These are phyloP conservation scores for Callyntrura sp. DNA, from an alignment of 2,888 invertebrate genomes.

Conservation along the genomic window DNA sequence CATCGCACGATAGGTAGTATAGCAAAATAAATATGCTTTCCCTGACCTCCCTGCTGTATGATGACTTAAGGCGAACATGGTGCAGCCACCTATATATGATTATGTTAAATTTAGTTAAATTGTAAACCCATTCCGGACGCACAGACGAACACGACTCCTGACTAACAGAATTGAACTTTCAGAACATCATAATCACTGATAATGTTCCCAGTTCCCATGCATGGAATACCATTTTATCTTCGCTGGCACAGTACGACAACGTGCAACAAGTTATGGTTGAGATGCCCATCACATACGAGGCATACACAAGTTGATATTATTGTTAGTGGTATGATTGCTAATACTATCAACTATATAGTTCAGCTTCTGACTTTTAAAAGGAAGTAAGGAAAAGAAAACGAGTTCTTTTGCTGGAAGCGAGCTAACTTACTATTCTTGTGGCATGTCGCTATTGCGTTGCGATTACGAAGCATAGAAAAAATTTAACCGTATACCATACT, in stretches of 20 bases:
- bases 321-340: neutral
- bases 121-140: too few relatives aligned
- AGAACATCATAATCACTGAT: too few relatives aligned
- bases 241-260: neutral
- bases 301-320: neutral
- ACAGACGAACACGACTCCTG: too few relatives aligned
- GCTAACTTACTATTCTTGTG: constrained; percentile 8
- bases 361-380: constrained; percentile 27
- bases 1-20: too few relatives aligned
- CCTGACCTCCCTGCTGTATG: too few relatives aligned
- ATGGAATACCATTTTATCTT: neutral
- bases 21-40: too few relatives aligned
- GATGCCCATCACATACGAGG: constrained; percentile 2
- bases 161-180: too few relatives aligned
- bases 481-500: too few relatives aligned
- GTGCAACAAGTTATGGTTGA: constrained; percentile 39
- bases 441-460: neutral
- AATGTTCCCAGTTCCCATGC: neutral
- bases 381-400: constrained; percentile 45
- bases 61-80: too few relatives aligned
- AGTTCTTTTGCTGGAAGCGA: constrained; percentile 59
- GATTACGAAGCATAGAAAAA: neutral
- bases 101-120: too few relatives aligned
- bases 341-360: neutral
- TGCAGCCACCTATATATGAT: too few relatives aligned